Evolutionary conservation across 2,888 invertebrate genomes (phyloP).

Genomic region (Junonia oenone): DNA sequence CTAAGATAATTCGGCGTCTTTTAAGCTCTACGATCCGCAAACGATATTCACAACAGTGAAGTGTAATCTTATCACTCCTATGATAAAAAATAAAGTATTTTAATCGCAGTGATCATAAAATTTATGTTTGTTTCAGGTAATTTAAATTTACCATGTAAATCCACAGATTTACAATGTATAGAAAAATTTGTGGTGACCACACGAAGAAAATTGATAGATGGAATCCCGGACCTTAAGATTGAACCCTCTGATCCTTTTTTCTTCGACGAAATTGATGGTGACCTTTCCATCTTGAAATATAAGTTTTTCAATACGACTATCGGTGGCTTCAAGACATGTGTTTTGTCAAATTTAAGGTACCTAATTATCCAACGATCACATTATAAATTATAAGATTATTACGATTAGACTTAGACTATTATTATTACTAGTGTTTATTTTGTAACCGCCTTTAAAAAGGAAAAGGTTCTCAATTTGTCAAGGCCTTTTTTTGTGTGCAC

Average conservation of each 20-base stretch:
- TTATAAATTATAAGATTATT: too few relatives aligned
- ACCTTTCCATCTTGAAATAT: background rate
- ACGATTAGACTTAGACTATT: too few relatives aligned
- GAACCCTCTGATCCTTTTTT: background rate
- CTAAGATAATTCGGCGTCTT: too few relatives aligned
- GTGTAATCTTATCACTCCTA: too few relatives aligned
- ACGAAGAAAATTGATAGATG: background rate
- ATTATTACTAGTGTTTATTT: too few relatives aligned
- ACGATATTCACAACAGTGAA: too few relatives aligned
- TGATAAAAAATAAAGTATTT: background rate
- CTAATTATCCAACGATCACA: too few relatives aligned
- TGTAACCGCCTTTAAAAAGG: too few relatives aligned
- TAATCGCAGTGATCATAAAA: background rate
- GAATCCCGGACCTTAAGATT: background rate
- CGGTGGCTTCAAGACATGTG: background rate
- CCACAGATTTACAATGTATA: background rate
- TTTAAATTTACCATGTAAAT: background rate
- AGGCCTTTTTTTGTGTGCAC: too few relatives aligned
- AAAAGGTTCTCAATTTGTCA: too few relatives aligned
- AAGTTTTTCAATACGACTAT: background rate
- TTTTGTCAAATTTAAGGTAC: background rate
- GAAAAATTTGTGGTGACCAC: background rate
- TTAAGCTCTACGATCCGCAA: too few relatives aligned
- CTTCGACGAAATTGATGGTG: background rate
- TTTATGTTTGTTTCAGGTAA: background rate